Conservation (phyloP, 2,113 vertebrate species). For the Actenoides hombroni region DNA sequence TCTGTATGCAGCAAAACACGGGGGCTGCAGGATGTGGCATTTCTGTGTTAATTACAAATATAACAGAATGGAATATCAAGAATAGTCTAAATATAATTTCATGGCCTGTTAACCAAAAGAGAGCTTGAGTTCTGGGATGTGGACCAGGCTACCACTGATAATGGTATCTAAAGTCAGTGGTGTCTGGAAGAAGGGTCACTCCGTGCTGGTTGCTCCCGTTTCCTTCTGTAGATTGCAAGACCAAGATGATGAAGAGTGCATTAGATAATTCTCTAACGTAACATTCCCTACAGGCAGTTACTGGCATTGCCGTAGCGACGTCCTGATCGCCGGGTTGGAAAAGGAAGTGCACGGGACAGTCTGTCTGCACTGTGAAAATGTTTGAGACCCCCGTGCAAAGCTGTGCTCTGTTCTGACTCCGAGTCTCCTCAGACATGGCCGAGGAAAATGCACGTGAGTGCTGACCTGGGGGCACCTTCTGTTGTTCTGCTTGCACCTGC, state of each 20-base stretch:
- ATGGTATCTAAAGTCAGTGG: slow-evolving; percentile 11
- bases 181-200: slow-evolving; percentile 46
- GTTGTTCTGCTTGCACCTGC: background rate
- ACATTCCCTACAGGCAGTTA: slow-evolving; percentile 60
- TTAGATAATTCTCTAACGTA: slow-evolving; percentile 54
- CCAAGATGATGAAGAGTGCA: slow-evolving; percentile 23
- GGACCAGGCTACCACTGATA: slow-evolving; percentile 7
- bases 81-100: slow-evolving; percentile 54
- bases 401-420: slow-evolving; percentile 48
- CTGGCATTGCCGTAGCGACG: slow-evolving; percentile 60
- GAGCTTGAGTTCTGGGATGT: background rate
- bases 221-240: slow-evolving; percentile 39
- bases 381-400: slow-evolving; percentile 53
- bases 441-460: slow-evolving; percentile 57
- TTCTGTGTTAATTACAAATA: slow-evolving; percentile 5
- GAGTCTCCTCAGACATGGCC: slow-evolving; percentile 55
- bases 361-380: slow-evolving; percentile 36
- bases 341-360: slow-evolving; percentile 35
- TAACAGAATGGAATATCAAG: background rate
- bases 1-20: background rate
- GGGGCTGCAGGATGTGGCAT: background rate
- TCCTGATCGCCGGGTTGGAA: slow-evolving; percentile 32
- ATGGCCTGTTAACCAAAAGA: slow-evolving; percentile 25
- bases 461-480: slow-evolving; percentile 16
- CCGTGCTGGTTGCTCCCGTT: background rate